Evolutionary conservation across 2,113 vertebrate genomes (phyloP).

Genomic region (Thunnus maccoyii): DNA sequence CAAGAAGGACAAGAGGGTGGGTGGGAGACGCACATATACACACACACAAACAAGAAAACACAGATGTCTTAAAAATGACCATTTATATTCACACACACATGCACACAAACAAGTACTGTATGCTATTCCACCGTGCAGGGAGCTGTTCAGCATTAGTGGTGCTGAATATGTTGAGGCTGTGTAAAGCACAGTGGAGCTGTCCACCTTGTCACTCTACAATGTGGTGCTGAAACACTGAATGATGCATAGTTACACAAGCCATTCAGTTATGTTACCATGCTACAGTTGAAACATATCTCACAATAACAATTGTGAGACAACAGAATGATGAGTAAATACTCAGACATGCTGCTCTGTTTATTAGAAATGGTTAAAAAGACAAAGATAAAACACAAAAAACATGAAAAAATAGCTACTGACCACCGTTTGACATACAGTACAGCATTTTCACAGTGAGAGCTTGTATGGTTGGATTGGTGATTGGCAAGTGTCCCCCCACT

Average conservation of each 20-base stretch:
- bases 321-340: background rate
- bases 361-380: background rate
- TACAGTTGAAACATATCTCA: background rate
- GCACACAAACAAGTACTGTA: background rate
- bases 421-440: too few relatives aligned
- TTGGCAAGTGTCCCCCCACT: too few relatives aligned
- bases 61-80: constrained; percentile 37
- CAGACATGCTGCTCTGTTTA: background rate
- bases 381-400: too few relatives aligned
- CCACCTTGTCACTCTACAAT: constrained; percentile 4
- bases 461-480: too few relatives aligned
- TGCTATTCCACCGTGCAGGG: constrained; percentile 28
- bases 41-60: constrained; percentile 15
- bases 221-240: constrained; percentile 60
- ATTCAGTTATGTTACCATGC: background rate
- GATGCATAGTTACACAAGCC: background rate
- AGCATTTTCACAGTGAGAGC: too few relatives aligned
- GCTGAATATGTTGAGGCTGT: constrained; percentile 51
- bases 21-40: background rate
- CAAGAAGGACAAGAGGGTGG: constrained; percentile 3
- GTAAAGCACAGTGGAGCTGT: constrained; percentile 54
- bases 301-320: background rate
- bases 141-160: constrained; percentile 64
- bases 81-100: background rate
- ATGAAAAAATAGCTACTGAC: background rate